These are phyloP conservation scores for Rhodeus uyekii DNA, from an alignment of 2,797 vertebrate species.

Conservation along the genomic window DNA sequence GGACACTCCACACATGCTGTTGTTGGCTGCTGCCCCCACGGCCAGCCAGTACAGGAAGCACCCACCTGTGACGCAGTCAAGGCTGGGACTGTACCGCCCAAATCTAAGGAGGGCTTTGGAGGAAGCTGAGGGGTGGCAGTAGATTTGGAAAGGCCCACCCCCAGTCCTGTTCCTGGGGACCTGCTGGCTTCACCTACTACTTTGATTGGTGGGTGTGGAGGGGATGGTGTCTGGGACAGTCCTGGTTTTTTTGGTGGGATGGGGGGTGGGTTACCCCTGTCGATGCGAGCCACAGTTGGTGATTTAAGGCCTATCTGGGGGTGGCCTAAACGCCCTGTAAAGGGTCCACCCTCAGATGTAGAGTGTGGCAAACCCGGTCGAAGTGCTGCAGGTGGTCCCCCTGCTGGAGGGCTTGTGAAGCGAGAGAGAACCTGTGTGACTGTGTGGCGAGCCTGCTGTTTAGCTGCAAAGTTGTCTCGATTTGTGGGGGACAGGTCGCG, in stretches of 20 bases:
- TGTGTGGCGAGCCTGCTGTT: constrained; percentile 94
- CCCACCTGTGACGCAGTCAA: constrained; percentile 99
- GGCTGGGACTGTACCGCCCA: constrained; percentile 92
- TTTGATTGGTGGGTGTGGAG: constrained; percentile 93
- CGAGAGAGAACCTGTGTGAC: constrained; percentile 96
- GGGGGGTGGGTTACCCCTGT: constrained; percentile 96
- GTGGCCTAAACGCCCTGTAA: constrained; percentile 79
- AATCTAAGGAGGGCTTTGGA: constrained; percentile 96
- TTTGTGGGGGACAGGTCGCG: constrained; percentile 92
- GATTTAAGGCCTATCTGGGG: constrained; percentile 86
- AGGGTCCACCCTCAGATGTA: constrained; percentile 82
- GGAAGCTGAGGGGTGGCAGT: constrained; percentile 92
- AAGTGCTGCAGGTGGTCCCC: constrained; percentile 60
- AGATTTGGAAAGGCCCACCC: constrained; percentile 79
- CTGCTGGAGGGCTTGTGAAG: constrained; percentile 89
- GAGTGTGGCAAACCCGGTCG: constrained; percentile 83
- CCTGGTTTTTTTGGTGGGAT: constrained; percentile 99
- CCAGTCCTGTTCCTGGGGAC: constrained; percentile 82
- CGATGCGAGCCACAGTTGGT: constrained; percentile 87
- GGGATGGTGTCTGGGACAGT: constrained; percentile 94
- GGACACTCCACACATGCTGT: constrained; percentile 95
- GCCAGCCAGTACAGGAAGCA: constrained; percentile 76
- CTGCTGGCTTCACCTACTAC: constrained; percentile 85
- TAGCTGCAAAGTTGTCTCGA: constrained; percentile 92
- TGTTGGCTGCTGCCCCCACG: constrained; percentile 82